Base-by-base conservation (phyloP, 2,888 invertebrate genomes). In the Patella caerulea region DNA sequence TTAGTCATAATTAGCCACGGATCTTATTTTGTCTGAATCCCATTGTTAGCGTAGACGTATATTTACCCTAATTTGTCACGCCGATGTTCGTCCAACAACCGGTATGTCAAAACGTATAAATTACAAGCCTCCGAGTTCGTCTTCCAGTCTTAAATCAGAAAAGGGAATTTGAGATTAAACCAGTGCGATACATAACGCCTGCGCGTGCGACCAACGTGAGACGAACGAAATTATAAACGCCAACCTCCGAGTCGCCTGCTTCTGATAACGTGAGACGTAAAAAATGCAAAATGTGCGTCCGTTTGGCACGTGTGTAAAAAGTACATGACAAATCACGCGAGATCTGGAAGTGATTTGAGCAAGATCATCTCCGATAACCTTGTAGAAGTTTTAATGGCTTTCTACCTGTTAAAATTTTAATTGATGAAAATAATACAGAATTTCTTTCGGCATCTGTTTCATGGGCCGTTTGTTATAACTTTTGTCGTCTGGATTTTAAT, bases 181-280 rank as follows among this genome's bases (percentile, higher is more conserved):
- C 24, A 65, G 65, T 65, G 65, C 65, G 19, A 24, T 19, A 24
- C 65, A 24, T 9, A 65, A 65, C 19, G 65, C 24, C 19, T 24
- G 24, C 65, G 65, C 24, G 65, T 65, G 65, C 24, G 19, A 24
- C 19, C 65, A 65, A 24, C 24, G 65, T 24, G 19, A 24, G 24
- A n/a, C 65, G 19, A 19, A 24, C 24, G 65, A 65, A 65, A 65
- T 65, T 65, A 65, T 65, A 65, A 65, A 65, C 65, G 65, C 65
- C 24, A 24, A 65, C 14, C 24, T 65, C 14, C 65, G 12, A 19
- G 65, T 65, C 65, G 65, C 24, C 65, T 65, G 65, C 65, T 17
- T 24, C 19, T 24, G 65, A 65, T 65, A 65, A 65, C 19, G 24
- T 19, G 65, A 24, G 65, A 65, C 11, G 24, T 56, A 65, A 59